Conservation (phyloP, 1,140 invertebrate species). For the Bombus superbus region DNA sequence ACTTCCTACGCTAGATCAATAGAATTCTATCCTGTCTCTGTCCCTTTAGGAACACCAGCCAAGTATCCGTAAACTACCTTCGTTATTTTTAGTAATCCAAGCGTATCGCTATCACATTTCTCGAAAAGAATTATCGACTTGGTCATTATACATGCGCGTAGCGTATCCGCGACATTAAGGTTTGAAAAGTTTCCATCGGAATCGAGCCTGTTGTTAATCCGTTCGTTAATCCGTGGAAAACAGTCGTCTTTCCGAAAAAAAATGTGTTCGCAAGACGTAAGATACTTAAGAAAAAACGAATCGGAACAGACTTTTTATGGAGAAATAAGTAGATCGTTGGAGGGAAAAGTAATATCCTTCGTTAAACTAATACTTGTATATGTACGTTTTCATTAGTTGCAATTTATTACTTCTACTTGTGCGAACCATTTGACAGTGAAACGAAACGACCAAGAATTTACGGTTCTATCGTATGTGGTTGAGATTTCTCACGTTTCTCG, state of each 20-base stretch:
- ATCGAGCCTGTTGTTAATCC: not conserved
- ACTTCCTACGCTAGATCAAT: slow-evolving; percentile 46
- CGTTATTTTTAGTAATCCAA: slow-evolving; percentile 68
- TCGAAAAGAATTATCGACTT: slow-evolving; percentile 21
- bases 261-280: not conserved
- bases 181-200: not conserved
- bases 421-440: no score
- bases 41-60: slow-evolving; percentile 26
- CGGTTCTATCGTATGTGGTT: no score
- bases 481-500: no score
- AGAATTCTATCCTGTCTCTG: slow-evolving; percentile 17
- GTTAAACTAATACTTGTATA: not conserved
- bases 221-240: not conserved
- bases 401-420: no score
- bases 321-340: not conserved
- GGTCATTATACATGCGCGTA: not conserved
- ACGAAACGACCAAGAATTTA: no score
- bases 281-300: not conserved
- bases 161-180: not conserved
- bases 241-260: not conserved
- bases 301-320: not conserved
- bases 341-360: not conserved
- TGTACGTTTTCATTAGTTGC: not conserved
- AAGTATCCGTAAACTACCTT: slow-evolving; percentile 27
- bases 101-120: slow-evolving; percentile 22